Base-by-base conservation (phyloP, 1,140 invertebrate species). In the Drosophila simulans region DNA sequence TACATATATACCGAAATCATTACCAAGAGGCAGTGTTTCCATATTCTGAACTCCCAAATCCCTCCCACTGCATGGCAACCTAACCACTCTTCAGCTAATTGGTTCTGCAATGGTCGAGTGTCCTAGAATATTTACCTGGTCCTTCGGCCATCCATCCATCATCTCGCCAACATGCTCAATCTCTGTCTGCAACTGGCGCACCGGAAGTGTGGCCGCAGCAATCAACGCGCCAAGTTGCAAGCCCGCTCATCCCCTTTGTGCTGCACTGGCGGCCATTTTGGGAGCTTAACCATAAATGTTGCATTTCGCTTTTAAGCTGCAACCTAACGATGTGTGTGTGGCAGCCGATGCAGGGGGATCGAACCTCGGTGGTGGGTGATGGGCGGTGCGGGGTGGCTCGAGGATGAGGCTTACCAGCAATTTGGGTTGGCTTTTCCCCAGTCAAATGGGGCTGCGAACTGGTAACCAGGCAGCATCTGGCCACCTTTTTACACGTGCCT, bases 141-240 rank as follows among this genome's bases (percentile, higher is more conserved):
- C 37, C 42, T 49, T 20, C n/a, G 49, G 25, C 57, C 45, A 49
- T 8, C 62, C 40, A 45, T 37, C 42, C 48, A 59, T 59, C 34
- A 71, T 62, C 66, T 27, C 7, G 34, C 34, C 65, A 37, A 15
- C 39, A 48, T 69, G 60, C 37, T 73, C 63, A 77, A 62, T 59
- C 70, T 81, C 74, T 72, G 64, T 56, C 58, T 37, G 53, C n/a
- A 34, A 51, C n/a, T 39, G 63, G 69, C 37, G 39, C 60, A 22
- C 70, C 84, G 84, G 80, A 89, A 89, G 75, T 79, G 62, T 76
- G 75, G 80, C 79, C 79, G 68, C 83, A 88, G 84, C 83, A 88
- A 88, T 88, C 83, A 88, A 79, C 83, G 65, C 75, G 75, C 59
- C 80, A 56, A 74, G 53, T 57, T 58, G 58, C 13, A 46, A 48